Percentiles rank a stretch among this genome's conserved stretches.
These are phyloP conservation scores for Hippoglossus stenolepis DNA, from an alignment of 2,113 vertebrate species.

Conservation along the genomic window DNA sequence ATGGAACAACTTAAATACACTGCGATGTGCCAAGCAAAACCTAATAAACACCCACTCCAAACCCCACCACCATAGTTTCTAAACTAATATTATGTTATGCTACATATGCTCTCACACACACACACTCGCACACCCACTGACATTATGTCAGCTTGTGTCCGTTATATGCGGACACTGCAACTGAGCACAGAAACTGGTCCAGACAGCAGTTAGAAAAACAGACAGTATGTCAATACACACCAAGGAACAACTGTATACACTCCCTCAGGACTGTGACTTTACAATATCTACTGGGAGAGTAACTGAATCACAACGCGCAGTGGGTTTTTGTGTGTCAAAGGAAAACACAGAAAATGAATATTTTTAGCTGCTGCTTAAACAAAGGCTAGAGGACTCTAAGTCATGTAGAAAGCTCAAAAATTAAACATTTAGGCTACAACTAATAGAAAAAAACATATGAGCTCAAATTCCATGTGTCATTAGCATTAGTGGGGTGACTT, in stretches of 20 bases:
- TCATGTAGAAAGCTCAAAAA: constrained; percentile 62
- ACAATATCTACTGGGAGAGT: constrained; percentile 41
- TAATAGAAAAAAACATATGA: constrained; percentile 45
- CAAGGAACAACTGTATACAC: constrained; percentile 45
- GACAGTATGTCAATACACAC: constrained; percentile 63
- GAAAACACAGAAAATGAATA: constrained; percentile 54
- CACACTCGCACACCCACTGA: constrained; percentile 42
- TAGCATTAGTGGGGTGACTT: constrained; percentile 4
- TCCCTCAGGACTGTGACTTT: constrained; percentile 50
- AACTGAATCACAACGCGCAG: constrained; percentile 40
- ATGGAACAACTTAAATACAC: constrained; percentile 75
- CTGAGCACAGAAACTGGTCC: constrained; percentile 62
- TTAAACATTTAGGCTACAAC: constrained; percentile 69
- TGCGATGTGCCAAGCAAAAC: constrained; percentile 74
- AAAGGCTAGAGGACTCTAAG: constrained; percentile 38
- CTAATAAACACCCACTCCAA: constrained; percentile 71
- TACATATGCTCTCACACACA: constrained; percentile 54
- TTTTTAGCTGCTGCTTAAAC: constrained; percentile 67
- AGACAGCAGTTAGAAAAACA: constrained; percentile 61
- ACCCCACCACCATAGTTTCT: constrained; percentile 61
- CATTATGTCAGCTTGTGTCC: constrained; percentile 64
- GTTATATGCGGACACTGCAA: constrained; percentile 52
- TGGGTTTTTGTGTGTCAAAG: constrained; percentile 49
- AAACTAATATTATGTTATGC: constrained; percentile 73
- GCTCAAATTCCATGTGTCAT: constrained; percentile 21